These are phyloP conservation scores for Agraylea sexmaculata DNA, from an alignment of 1,140 invertebrate genomes.

Conservation along the genomic window DNA sequence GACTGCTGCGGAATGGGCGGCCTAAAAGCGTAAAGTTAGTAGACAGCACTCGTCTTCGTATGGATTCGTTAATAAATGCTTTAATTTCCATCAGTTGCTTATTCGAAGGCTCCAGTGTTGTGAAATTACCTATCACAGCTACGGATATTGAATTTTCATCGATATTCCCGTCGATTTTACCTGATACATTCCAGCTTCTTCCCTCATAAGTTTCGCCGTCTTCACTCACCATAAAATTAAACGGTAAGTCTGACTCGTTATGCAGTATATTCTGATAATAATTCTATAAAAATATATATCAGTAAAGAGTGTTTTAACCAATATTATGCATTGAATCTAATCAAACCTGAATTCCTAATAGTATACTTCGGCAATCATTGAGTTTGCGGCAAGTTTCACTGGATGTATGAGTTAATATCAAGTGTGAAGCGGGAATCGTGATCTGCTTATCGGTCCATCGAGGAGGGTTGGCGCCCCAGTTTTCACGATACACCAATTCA, in stretches of 20 bases:
- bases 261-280: slow-evolving; percentile 7
- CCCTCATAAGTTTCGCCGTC: slow-evolving; percentile 16
- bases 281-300: slow-evolving; percentile 7
- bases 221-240: slow-evolving; percentile 15
- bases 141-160: slow-evolving; percentile 9
- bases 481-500: slow-evolving; percentile 8
- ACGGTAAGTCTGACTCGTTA: slow-evolving; percentile 16
- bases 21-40: slow-evolving; percentile 8
- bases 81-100: slow-evolving; percentile 11
- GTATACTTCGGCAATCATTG: neutral
- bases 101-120: too few species aligned
- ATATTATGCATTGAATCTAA: slow-evolving; percentile 2
- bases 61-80: slow-evolving; percentile 11
- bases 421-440: slow-evolving; percentile 3
- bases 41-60: slow-evolving; percentile 8
- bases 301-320: neutral
- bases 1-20: slow-evolving; percentile 3
- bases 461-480: slow-evolving; percentile 10
- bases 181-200: slow-evolving; percentile 7
- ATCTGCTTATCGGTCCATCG: neutral
- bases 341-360: slow-evolving; percentile 11
- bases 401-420: slow-evolving; percentile 11
- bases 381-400: slow-evolving; percentile 2
- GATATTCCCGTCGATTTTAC: slow-evolving; percentile 6
- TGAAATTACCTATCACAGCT: slow-evolving; percentile 15